These are phyloP conservation scores for Nicator chloris DNA, from an alignment of 2,113 vertebrate species.

Conservation along the genomic window DNA sequence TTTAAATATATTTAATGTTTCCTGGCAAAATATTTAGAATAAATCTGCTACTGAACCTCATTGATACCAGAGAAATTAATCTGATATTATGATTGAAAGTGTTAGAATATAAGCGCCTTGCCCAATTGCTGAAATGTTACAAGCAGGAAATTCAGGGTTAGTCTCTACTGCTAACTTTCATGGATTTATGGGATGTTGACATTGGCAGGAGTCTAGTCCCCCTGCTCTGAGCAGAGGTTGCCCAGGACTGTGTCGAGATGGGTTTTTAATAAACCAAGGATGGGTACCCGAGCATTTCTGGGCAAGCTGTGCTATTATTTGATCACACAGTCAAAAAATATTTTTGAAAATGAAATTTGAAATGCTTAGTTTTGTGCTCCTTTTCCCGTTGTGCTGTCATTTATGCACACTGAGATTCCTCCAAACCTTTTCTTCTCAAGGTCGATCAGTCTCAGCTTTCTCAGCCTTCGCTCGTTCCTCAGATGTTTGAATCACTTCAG, in stretches of 20 bases:
- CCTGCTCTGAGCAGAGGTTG: neutral
- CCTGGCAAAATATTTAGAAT: neutral
- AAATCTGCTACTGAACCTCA: neutral
- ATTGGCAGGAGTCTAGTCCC: neutral
- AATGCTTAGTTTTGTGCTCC: neutral
- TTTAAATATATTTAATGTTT: neutral
- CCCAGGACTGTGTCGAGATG: neutral
- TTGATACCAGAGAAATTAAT: neutral
- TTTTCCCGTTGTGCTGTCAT: neutral
- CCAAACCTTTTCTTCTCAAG: neutral
- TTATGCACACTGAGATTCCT: neutral
- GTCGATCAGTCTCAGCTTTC: neutral
- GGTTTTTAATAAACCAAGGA: neutral
- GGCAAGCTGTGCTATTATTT: neutral
- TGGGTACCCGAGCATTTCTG: neutral
- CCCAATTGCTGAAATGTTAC: neutral
- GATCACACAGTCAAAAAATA: neutral
- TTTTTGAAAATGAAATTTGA: neutral
- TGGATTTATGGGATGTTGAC: neutral
- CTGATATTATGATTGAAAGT: neutral
- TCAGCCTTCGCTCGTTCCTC: rapidly evolving
- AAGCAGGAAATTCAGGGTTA: neutral
- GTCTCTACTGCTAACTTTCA: neutral
- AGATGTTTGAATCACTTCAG: neutral
- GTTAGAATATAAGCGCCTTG: neutral